A percentile compares a stretch with the other conserved stretches of the same genome.
These are phyloP conservation scores for Esperia sulphurella DNA, from an alignment of 2,888 invertebrate genomes.

Conservation along the genomic window DNA sequence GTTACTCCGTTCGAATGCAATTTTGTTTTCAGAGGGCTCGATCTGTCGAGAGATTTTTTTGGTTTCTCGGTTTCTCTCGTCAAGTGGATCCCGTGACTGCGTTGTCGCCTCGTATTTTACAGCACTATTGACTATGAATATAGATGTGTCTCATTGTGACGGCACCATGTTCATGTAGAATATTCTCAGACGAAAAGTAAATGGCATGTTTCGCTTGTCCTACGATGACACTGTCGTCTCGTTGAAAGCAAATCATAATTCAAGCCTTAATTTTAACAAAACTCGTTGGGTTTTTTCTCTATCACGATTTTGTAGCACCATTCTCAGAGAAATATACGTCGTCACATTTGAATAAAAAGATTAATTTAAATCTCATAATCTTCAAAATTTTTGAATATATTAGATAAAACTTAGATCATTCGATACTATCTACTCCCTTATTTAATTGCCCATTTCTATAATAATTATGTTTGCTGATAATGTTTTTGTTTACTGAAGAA, in stretches of 20 bases:
- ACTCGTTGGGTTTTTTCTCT: too few species aligned
- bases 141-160: conserved; percentile 45
- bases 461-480: too few species aligned
- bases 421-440: too few species aligned
- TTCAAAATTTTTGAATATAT: too few species aligned
- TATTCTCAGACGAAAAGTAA: conserved; percentile 28
- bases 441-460: too few species aligned
- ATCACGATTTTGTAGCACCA: too few species aligned
- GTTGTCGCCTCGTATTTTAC: conserved; percentile 32
- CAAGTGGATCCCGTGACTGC: conserved; percentile 19
- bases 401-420: too few species aligned
- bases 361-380: too few species aligned
- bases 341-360: too few species aligned
- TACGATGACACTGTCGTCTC: neutral
- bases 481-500: too few species aligned
- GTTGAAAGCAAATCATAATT: neutral
- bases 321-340: too few species aligned
- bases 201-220: neutral
- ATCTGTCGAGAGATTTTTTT: conserved; percentile 19
- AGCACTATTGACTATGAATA: conserved; percentile 41
- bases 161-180: conserved; percentile 36
- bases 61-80: conserved; percentile 22
- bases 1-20: conserved; percentile 25
- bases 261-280: neutral
- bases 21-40: conserved; percentile 15